Conservation (phyloP, 2,888 invertebrate genomes). For the Xiphydria camelus region DNA sequence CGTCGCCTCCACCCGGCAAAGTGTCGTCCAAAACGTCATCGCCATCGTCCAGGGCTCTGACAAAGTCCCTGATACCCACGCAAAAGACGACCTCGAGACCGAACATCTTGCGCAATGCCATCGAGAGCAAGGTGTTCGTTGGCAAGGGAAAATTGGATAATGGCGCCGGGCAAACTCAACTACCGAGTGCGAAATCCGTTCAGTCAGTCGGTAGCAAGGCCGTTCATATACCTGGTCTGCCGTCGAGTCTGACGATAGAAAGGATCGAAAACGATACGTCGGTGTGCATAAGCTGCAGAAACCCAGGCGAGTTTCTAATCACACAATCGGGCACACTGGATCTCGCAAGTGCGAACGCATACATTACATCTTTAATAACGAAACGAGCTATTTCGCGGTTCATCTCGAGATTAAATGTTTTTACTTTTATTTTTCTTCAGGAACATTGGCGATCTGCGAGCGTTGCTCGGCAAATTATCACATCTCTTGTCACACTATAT, state of each 20-base stretch:
- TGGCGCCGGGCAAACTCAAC: slow-evolving; percentile 25
- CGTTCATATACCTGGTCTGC: slow-evolving; percentile 59
- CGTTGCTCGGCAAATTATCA: slow-evolving; percentile 61
- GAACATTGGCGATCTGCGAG: slow-evolving; percentile 59
- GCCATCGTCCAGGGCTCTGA: slow-evolving; percentile 29
- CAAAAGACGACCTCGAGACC: slow-evolving; percentile 42
- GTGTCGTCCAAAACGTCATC: slow-evolving; percentile 35
- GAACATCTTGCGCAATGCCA: slow-evolving; percentile 40
- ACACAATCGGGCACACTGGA: too few species aligned
- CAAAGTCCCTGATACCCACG: slow-evolving; percentile 41
- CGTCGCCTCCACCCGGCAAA: slow-evolving; percentile 46
- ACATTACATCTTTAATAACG: too few species aligned
- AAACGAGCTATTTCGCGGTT: too few species aligned
- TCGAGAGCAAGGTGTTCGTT: slow-evolving; percentile 37
- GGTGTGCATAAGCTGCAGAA: slow-evolving; percentile 59
- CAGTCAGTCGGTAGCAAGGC: slow-evolving; percentile 39
- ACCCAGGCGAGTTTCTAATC: slow-evolving; percentile 59
- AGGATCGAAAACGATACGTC: slow-evolving; percentile 57
- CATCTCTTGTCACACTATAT: slow-evolving; percentile 60
- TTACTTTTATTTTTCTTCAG: slow-evolving; percentile 44
- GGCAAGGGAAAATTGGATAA: slow-evolving; percentile 36
- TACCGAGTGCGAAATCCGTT: slow-evolving; percentile 38
- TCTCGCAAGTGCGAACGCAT: too few species aligned
- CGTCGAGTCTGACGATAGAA: slow-evolving; percentile 62
- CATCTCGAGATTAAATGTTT: too few species aligned